Evolutionary conservation across 2,113 vertebrate genomes (phyloP), one percentile per base, ranked within the genome.

Genomic region (Scopus umbretta): DNA sequence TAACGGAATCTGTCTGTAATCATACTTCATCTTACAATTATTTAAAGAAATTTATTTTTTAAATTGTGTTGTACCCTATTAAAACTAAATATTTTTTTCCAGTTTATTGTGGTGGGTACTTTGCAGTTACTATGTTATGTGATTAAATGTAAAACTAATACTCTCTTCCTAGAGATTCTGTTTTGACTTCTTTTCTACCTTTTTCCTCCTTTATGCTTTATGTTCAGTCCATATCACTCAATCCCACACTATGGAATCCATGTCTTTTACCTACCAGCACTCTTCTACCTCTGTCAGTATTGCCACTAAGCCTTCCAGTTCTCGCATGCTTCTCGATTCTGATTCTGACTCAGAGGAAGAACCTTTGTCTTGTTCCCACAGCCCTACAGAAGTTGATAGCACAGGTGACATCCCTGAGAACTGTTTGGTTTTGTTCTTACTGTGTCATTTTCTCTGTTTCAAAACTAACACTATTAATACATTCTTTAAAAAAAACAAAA

Each of bases 241-340:
- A 52, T 99, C 99, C 92, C 99, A 98, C 96, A 99, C 99, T 86
- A 98, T 98, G 94, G 99, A 99, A 85, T 99, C 99, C 95, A 98
- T 99, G 99, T 99, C 99, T 85, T 99, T 99, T 98, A 99, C 98
- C 97, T 99, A 99, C 98, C 98, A 99, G 88, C 99, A 99, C 95
- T 99, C 99, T 90, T 99, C 99, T 89, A 98, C 99, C 91, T 99
- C 99, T 83, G 98, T 99, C 98, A 98, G 97, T 98, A 98, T 99
- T 97, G 98, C 98, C 97, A 99, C 99, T 94, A 98, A 99, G 98
- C 99, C 99, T 91, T 98, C 98, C 94, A 97, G 96, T 94, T 98
- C 98, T 96, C 97, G 63, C 85, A 87, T 95, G 95, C 98, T 98
- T 97, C 98, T 98, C 95, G 98, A 98, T 97, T 98, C 98, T 94